phyloP scores from a whole-genome alignment of 2,888 invertebrate genomes.

The Lepidochrysops patricia region DNA sequence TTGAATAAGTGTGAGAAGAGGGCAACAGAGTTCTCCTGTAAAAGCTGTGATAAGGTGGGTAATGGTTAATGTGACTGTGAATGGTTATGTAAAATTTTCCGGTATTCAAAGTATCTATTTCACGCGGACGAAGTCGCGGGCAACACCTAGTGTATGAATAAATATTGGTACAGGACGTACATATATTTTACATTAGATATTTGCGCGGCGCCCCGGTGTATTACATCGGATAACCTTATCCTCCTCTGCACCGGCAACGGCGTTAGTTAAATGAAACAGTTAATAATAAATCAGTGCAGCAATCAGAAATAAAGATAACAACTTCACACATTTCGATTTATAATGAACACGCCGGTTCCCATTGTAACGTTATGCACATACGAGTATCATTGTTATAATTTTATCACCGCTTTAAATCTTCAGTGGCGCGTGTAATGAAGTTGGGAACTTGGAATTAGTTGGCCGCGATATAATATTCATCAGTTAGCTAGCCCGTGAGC shows the following conservation, averaged over 20 bases:
- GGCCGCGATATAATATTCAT: slow-evolving; percentile 17
- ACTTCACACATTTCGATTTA: background rate
- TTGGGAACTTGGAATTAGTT: slow-evolving; percentile 62
- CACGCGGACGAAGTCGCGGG: too few relatives aligned
- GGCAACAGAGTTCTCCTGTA: too few relatives aligned
- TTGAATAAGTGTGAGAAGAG: too few relatives aligned
- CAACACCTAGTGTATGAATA: too few relatives aligned
- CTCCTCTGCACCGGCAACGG: background rate
- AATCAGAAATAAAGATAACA: background rate
- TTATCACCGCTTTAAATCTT: slow-evolving; percentile 49
- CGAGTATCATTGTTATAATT: slow-evolving; percentile 11
- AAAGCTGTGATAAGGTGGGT: too few relatives aligned
- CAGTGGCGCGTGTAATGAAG: slow-evolving; percentile 61
- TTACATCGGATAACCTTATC: background rate
- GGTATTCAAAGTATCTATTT: too few relatives aligned
- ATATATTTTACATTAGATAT: background rate
- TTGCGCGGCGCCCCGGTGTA: background rate
- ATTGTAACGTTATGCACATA: slow-evolving; percentile 8
- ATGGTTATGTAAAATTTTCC: too few relatives aligned
- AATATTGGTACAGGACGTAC: too few relatives aligned
- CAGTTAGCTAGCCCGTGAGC: slow-evolving; percentile 10
- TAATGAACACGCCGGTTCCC: background rate
- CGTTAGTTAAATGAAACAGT: background rate
- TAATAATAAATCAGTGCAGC: background rate
- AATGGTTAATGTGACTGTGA: too few relatives aligned